These are phyloP conservation scores for Macaria liturata DNA, from an alignment of 2,888 invertebrate species.

Conservation along the genomic window DNA sequence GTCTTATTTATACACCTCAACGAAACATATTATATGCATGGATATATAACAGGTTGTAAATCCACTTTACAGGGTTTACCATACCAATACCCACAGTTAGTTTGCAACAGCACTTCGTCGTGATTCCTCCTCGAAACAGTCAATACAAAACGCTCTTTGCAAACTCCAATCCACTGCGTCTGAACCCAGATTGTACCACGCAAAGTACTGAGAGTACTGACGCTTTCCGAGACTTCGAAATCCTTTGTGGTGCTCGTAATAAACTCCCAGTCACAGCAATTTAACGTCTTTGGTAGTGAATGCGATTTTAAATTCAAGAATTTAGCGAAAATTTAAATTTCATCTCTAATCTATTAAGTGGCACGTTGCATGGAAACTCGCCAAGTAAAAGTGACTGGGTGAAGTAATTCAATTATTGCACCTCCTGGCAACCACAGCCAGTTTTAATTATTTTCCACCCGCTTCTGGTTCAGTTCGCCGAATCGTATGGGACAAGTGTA, in stretches of 20 bases:
- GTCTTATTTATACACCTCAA: too few species aligned
- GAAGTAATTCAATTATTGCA: too few species aligned
- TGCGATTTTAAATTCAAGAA: not conserved
- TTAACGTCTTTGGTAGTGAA: constrained; percentile 5
- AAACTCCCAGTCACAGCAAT: constrained; percentile 15
- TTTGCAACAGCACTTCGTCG: not conserved
- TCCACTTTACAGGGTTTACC: too few species aligned
- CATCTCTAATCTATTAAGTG: constrained; percentile 6
- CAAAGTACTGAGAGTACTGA: constrained; percentile 6
- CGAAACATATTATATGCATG: too few species aligned
- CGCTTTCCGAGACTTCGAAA: constrained; percentile 3
- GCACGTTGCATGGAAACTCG: not conserved
- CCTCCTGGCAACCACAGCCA: too few species aligned
- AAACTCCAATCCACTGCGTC: constrained; percentile 9
- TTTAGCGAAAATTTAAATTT: constrained; percentile 3
- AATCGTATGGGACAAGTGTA: too few species aligned
- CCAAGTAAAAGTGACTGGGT: too few species aligned
- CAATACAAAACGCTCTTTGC: constrained; percentile 1
- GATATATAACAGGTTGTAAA: too few species aligned
- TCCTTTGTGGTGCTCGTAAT: constrained; percentile 17
- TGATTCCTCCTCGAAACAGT: not conserved
- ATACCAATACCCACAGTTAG: not conserved
- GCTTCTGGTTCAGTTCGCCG: too few species aligned
- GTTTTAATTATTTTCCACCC: too few species aligned
- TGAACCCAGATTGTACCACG: constrained; percentile 11